These are phyloP conservation scores for Porites lutea DNA, from an alignment of 64 coral and sea anemone species.

Conservation along the genomic window DNA sequence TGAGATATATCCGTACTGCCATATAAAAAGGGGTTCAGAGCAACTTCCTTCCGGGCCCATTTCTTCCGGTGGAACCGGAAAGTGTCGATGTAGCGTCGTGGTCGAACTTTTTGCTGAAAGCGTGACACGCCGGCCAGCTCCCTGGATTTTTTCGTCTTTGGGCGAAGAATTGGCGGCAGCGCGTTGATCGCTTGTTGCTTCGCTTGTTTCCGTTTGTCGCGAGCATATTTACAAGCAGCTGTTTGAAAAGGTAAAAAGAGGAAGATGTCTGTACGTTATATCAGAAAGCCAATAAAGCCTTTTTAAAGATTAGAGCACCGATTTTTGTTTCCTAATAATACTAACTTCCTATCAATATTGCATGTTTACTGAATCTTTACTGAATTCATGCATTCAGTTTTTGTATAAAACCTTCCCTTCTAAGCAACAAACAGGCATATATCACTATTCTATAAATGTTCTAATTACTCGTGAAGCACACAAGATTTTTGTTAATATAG, in stretches of 20 bases:
- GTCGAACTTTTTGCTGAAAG: slow-evolving; percentile 52
- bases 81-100: slow-evolving; percentile 37
- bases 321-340: too few species aligned
- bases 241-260: background rate
- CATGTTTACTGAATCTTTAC: too few species aligned
- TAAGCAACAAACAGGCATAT: too few species aligned
- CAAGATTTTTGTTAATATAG: too few species aligned
- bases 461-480: too few species aligned
- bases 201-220: slow-evolving; percentile 26
- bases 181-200: slow-evolving; percentile 21
- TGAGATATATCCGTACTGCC: background rate
- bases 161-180: slow-evolving; percentile 53
- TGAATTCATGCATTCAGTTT: too few species aligned
- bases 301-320: too few species aligned
- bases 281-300: too few species aligned
- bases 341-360: too few species aligned
- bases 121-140: slow-evolving; percentile 6
- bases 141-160: slow-evolving; percentile 50
- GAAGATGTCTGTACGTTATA: too few species aligned
- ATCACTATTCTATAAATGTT: too few species aligned
- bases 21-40: slow-evolving; percentile 54
- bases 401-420: too few species aligned
- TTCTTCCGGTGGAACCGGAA: slow-evolving; percentile 27
- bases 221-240: slow-evolving; percentile 53
- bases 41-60: slow-evolving; percentile 62